phyloP scores from a whole-genome alignment of 2,797 vertebrate species.

The Coregonus ussuriensis region DNA sequence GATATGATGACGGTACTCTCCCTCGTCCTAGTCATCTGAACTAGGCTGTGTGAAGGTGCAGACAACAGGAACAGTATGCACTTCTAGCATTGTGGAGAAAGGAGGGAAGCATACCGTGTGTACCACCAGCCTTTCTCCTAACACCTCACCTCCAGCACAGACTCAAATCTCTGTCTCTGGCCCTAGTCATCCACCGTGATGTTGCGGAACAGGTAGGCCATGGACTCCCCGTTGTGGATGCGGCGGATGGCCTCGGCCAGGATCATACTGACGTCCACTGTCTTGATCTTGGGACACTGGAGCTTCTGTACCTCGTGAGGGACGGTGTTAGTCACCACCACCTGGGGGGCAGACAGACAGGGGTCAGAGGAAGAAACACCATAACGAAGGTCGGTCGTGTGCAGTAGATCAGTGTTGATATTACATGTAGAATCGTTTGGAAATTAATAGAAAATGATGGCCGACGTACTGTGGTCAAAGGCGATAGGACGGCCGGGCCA shows the following conservation, averaged over 20 bases:
- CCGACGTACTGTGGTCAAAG: too few species aligned
- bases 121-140: slow-evolving; percentile 5
- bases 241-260: slow-evolving; percentile 93
- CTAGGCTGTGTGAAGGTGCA: slow-evolving; percentile 21
- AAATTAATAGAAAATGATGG: too few species aligned
- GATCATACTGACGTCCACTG: slow-evolving; percentile 97
- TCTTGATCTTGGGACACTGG: slow-evolving; percentile 98
- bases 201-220: slow-evolving; percentile 97
- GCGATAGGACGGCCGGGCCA: too few species aligned
- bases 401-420: too few species aligned
- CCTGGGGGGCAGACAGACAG: slow-evolving; percentile 64
- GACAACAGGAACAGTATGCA: slow-evolving; percentile 26
- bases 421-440: too few species aligned
- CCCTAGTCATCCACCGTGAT: slow-evolving; percentile 92
- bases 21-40: slow-evolving; percentile 12
- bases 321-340: slow-evolving; percentile 96
- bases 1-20: not conserved
- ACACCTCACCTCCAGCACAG: slow-evolving; percentile 24
- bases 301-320: slow-evolving; percentile 97
- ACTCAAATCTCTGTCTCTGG: slow-evolving; percentile 14
- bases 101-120: not conserved
- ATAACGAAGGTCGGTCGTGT: not conserved
- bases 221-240: slow-evolving; percentile 97
- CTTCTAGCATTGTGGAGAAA: slow-evolving; percentile 14
- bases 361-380: not conserved